Percentiles rank a stretch among this genome's conserved stretches.
Evolutionary conservation across 2,113 vertebrate species (phyloP).

Genomic region (Collichthys lucidus): DNA sequence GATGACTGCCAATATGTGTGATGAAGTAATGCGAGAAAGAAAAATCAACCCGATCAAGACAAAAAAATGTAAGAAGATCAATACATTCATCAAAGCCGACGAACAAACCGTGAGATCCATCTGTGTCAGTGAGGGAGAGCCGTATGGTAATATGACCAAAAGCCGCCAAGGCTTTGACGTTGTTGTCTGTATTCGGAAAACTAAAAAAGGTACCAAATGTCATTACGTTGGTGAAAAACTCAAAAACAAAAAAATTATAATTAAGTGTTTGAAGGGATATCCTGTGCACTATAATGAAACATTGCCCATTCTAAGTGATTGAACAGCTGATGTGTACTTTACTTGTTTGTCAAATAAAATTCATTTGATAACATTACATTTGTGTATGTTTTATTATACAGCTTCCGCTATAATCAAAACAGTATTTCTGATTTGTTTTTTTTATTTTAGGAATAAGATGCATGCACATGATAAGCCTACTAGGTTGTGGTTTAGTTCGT

Average conservation of each 20-base stretch:
- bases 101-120: rapidly evolving
- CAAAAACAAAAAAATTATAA: neutral
- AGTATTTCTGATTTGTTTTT: too few species aligned
- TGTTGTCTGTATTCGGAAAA: neutral
- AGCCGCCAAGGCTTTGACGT: neutral
- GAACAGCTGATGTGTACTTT: neutral
- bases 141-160: neutral
- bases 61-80: neutral
- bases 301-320: neutral
- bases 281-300: constrained; percentile 23
- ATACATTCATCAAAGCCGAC: neutral
- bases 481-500: neutral
- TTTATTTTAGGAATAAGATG: too few species aligned
- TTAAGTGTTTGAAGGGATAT: neutral
- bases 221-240: rapidly evolving
- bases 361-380: neutral
- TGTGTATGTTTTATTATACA: neutral
- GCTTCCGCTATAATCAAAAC: neutral
- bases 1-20: rapidly evolving
- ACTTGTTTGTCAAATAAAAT: rapidly evolving
- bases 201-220: rapidly evolving
- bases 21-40: neutral
- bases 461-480: too few species aligned
- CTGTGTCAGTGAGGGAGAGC: rapidly evolving
- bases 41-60: neutral